Evolutionary conservation across 2,797 vertebrate genomes (phyloP).

Genomic region (Enteromius treurensis): DNA sequence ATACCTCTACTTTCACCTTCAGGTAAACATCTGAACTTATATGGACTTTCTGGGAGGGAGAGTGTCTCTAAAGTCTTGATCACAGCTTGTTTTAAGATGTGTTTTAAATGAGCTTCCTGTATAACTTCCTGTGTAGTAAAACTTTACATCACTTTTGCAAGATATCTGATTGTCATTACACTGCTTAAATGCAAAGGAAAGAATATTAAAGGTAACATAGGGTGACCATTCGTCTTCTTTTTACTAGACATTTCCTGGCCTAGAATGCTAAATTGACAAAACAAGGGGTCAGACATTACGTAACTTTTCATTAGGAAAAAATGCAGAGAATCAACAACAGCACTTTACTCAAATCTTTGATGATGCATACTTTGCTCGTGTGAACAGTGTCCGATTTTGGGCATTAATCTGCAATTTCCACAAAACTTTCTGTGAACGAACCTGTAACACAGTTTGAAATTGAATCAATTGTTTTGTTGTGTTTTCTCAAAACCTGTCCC

Average conservation of each 20-base stretch:
- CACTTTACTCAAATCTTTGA: no score
- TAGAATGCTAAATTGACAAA: neutral
- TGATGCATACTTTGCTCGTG: no score
- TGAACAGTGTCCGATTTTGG: no score
- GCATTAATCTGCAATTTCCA: no score
- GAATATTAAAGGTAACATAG: neutral
- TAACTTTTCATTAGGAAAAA: no score
- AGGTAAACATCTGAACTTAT: constrained; percentile 73
- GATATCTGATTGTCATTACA: neutral
- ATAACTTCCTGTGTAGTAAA: neutral
- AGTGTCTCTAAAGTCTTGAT: neutral
- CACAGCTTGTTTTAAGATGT: neutral
- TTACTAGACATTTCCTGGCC: neutral
- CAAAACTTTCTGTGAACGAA: no score
- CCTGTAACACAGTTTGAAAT: neutral
- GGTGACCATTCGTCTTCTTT: neutral
- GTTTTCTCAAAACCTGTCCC: neutral
- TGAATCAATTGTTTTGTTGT: neutral
- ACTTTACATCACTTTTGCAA: neutral
- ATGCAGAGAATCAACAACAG: no score
- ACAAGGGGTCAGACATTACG: no score
- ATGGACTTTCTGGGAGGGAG: neutral
- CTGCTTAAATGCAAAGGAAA: neutral
- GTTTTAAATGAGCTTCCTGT: neutral
- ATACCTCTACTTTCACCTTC: constrained; percentile 94